These are phyloP conservation scores for Petrocephalus microphthalmus DNA, from an alignment of 2,113 vertebrate species.

Conservation along the genomic window DNA sequence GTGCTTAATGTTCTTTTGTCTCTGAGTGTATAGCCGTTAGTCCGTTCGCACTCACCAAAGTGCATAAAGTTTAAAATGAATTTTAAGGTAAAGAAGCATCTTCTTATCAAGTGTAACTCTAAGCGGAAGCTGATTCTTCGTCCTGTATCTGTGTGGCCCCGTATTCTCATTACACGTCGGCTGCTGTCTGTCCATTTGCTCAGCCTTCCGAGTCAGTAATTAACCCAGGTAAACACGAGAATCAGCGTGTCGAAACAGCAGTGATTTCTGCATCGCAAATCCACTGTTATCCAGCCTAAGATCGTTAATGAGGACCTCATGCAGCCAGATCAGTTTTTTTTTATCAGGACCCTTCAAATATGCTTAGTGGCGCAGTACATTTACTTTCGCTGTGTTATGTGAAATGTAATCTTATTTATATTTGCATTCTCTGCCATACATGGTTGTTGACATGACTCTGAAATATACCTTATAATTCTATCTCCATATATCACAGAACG, in stretches of 20 bases:
- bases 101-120: background rate
- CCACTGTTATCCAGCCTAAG: background rate
- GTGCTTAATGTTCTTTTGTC: no score
- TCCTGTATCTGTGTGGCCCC: background rate
- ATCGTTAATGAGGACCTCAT: background rate
- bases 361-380: background rate
- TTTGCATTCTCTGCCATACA: background rate
- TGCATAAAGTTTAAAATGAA: background rate
- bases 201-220: background rate
- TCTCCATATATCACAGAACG: background rate
- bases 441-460: background rate
- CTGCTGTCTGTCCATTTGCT: background rate
- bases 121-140: background rate
- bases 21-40: background rate
- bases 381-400: background rate
- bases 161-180: background rate
- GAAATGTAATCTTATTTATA: background rate
- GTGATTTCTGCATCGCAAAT: background rate
- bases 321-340: background rate
- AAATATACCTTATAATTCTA: background rate
- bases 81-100: background rate
- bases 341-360: background rate
- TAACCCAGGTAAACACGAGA: background rate
- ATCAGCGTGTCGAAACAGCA: background rate
- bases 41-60: background rate